phyloP scores from a whole-genome alignment of 2,797 vertebrate genomes.

The Neosilurus hyrtlii region DNA sequence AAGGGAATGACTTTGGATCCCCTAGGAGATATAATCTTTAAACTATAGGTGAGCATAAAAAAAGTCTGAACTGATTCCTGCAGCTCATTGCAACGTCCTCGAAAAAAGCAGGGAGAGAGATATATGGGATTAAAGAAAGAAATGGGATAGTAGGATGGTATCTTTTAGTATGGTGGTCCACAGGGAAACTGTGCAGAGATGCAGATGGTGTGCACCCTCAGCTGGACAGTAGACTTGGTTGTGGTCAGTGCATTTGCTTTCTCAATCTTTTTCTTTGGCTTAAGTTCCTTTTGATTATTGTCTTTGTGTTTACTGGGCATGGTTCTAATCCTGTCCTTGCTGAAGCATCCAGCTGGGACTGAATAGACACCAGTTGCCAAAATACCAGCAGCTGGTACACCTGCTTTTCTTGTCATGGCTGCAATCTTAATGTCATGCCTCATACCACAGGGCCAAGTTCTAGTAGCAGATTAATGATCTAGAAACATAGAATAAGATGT shows the following conservation, averaged over 20 bases:
- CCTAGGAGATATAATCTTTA: not conserved
- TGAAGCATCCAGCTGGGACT: slow-evolving; percentile 4
- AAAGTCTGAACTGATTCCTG: not conserved
- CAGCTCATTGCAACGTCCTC: not conserved
- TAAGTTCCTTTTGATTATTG: not conserved
- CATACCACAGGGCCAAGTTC: slow-evolving; percentile 12
- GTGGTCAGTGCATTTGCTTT: not conserved
- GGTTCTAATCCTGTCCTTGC: slow-evolving; percentile 1
- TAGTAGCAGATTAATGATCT: slow-evolving; percentile 18
- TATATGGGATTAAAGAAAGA: not conserved
- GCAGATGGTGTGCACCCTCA: slow-evolving; percentile 6
- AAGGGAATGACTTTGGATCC: not conserved
- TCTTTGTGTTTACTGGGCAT: slow-evolving; percentile 7
- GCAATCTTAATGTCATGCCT: not conserved
- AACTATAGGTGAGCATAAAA: not conserved
- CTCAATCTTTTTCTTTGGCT: not conserved
- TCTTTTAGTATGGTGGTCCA: not conserved
- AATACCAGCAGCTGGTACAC: not conserved
- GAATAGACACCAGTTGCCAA: not conserved
- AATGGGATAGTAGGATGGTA: not conserved
- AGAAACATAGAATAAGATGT: slow-evolving; percentile 28
- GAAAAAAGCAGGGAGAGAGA: not conserved
- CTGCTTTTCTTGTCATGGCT: not conserved
- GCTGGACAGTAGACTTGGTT: not conserved
- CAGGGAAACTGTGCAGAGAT: not conserved